phyloP scores from a whole-genome alignment of 2,113 vertebrate genomes.

The Spilogale gracilis region DNA sequence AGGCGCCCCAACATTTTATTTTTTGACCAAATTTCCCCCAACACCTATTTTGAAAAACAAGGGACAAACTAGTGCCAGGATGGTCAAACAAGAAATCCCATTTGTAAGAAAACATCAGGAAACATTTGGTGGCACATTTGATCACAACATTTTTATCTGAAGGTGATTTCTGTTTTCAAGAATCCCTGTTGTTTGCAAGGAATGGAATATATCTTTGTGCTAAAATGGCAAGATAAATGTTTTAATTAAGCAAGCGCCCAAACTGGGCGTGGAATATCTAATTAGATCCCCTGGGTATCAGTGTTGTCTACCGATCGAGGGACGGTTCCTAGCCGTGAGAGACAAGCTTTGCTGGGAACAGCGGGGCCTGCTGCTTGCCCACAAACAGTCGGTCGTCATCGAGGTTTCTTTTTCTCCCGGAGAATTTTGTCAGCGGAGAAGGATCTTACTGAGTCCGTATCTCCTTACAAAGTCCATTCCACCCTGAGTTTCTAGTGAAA shows the following conservation, averaged over 20 bases:
- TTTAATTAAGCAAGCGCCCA: neutral
- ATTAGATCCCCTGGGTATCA: neutral
- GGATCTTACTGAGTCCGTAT: neutral
- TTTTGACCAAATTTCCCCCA: neutral
- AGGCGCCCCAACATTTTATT: neutral
- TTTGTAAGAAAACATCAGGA: neutral
- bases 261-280: neutral
- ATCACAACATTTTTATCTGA: neutral
- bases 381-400: neutral
- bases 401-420: neutral
- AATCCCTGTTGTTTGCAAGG: neutral
- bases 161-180: slow-evolving; percentile 3
- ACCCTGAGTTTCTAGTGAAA: neutral
- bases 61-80: neutral
- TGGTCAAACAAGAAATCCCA: neutral
- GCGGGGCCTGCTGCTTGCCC: neutral
- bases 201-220: neutral
- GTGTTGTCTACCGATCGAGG: neutral
- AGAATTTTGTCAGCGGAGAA: slow-evolving; percentile 44
- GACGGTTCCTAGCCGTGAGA: neutral
- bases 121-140: neutral
- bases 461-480: neutral
- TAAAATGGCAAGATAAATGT: neutral
- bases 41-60: neutral
- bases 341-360: neutral